Evolutionary conservation across 2,888 invertebrate genomes (phyloP).

Genomic region (Eilema griseolum): DNA sequence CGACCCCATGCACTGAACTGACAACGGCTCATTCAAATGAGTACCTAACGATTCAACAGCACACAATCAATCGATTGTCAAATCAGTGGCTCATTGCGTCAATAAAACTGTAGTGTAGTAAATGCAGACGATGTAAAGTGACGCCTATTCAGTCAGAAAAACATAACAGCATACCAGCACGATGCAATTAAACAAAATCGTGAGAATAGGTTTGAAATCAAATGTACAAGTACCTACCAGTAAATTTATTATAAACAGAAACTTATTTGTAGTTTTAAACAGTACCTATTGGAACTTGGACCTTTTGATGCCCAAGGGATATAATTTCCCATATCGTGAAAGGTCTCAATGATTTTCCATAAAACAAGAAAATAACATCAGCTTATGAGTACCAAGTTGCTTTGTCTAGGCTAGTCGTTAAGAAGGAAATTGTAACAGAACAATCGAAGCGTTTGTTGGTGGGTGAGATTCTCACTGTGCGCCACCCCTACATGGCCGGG

Average conservation of each 20-base stretch:
- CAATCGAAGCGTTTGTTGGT: constrained; percentile 46
- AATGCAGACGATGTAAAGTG: constrained; percentile 37
- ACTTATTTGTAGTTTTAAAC: constrained; percentile 41
- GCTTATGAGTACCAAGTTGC: constrained; percentile 39
- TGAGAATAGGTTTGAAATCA: constrained; percentile 49
- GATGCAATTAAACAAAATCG: constrained; percentile 47
- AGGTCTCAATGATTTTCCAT: constrained; percentile 39
- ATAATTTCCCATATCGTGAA: constrained; percentile 49
- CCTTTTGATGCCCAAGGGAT: no score
- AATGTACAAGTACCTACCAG: constrained; percentile 26
- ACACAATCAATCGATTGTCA: constrained; percentile 35
- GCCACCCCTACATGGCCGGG: constrained; percentile 50
- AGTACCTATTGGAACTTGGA: constrained; percentile 15
- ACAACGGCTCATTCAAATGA: constrained; percentile 23
- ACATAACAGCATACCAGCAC: constrained; percentile 28
- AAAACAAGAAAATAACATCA: constrained; percentile 42
- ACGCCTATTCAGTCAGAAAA: constrained; percentile 22
- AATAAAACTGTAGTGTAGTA: constrained; percentile 42
- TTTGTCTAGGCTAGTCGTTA: constrained; percentile 52
- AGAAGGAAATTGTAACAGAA: constrained; percentile 53
- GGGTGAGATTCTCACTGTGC: constrained; percentile 51
- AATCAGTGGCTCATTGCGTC: constrained; percentile 31
- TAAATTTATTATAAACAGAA: constrained; percentile 15
- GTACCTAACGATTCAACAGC: constrained; percentile 12
- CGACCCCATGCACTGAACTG: constrained; percentile 20